Evolutionary conservation across 2,888 invertebrate genomes (phyloP), one percentile per base, ranked within the genome.

Genomic region (Cryptus armator): DNA sequence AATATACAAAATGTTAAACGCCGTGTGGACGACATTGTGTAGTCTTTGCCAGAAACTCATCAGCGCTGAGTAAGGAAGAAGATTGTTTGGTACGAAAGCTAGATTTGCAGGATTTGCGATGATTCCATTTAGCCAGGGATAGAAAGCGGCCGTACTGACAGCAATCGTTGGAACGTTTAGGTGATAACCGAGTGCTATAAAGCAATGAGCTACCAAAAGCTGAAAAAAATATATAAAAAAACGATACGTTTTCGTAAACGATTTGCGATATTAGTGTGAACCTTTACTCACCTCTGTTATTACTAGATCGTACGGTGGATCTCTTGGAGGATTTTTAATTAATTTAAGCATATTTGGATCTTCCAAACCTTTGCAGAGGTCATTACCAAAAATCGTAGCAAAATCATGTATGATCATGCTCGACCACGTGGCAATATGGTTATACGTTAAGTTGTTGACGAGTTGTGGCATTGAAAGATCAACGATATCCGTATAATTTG

Each of bases 401-500:
- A 89, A 6, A 48, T 87, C 44, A 1, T 77, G 10, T 24, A 68
- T 59, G 0, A 67, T 6, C 1, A 9, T 0, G 1, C 3, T 24
- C 44, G 66, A 1, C 37, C 24, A 43, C 14, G 6, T 14, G 9
- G 12, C 4, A 0, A 68, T 3, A n/a, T 19, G 2, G 6, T 46
- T 5, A 16, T 68, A 77, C 10, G 83, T 83, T 32, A 92, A 77
- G 59, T 89, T 91, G 62, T 91, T 89, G 12, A 87, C 79, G 9
- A 89, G 2, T 2, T 12, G 85, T 7, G 89, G 87, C 0, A 89
- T 87, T 0, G 79, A 83, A 9, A 90, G 87, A 44, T 93, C 84
- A 3, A 93, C 89, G 74, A 94, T 89, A 80, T 94, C 93, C 0
- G 88, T 90, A 68, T 94, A 91, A 88, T 92, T 94, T 3, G 89